Evolutionary conservation across 2,888 invertebrate genomes (phyloP).

Genomic region (Caenorhabditis imperialis): DNA sequence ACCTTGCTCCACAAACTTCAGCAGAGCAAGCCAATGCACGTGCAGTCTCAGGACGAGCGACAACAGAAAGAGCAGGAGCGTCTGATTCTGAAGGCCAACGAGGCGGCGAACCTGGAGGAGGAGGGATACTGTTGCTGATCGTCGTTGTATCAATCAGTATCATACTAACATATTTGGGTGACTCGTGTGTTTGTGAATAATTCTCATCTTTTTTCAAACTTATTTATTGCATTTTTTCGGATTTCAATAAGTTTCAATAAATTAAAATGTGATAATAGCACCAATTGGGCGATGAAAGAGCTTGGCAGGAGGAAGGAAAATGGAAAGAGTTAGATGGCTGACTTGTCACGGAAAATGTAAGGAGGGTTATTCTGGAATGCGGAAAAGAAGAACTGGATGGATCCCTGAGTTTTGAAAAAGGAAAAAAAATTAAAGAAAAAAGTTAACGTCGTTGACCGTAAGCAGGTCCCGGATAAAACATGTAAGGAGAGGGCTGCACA

Average conservation of each 20-base stretch:
- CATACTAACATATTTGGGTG: no score
- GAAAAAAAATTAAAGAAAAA: background rate
- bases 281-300: slow-evolving; percentile 42
- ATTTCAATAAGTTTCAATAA: no score
- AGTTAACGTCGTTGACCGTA: slow-evolving; percentile 47
- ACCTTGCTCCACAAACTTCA: slow-evolving; percentile 86
- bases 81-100: slow-evolving; percentile 74
- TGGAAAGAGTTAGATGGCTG: slow-evolving; percentile 22
- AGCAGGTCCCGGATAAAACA: slow-evolving; percentile 56
- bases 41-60: slow-evolving; percentile 74
- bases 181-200: background rate
- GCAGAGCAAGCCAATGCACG: slow-evolving; percentile 82
- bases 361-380: slow-evolving; percentile 18
- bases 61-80: slow-evolving; percentile 67
- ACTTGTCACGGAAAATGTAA: slow-evolving; percentile 47
- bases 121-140: slow-evolving; percentile 75
- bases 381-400: slow-evolving; percentile 2
- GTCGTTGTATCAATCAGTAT: no score
- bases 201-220: background rate
- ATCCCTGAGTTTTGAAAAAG: slow-evolving; percentile 32
- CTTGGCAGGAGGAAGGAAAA: slow-evolving; percentile 28
- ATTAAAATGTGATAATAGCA: slow-evolving; percentile 28
- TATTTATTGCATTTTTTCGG: slow-evolving; percentile 13
- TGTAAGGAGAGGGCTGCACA: slow-evolving; percentile 57
- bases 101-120: slow-evolving; percentile 66